A percentile compares a stretch with the other conserved stretches of the same genome.
Conservation (phyloP, 1,140 invertebrate species). For the Plectrocnemia conspersa region DNA sequence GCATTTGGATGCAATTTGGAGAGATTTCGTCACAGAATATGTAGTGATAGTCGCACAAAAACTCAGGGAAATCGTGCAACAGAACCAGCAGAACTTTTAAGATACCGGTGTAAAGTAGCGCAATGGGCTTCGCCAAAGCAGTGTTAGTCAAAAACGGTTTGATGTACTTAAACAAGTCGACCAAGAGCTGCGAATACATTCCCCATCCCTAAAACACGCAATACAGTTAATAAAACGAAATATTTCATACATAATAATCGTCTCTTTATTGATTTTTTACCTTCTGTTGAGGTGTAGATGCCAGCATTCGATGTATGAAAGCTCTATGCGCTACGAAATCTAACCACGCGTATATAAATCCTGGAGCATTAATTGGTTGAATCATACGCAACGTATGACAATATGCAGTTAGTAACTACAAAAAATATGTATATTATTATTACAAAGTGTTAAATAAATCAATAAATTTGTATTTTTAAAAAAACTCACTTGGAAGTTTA, state of each 20-base stretch:
- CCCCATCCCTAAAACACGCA: slow-evolving; percentile 61
- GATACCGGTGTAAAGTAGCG: slow-evolving; percentile 92
- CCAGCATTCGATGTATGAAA: slow-evolving; percentile 91
- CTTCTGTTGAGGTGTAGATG: slow-evolving; percentile 78
- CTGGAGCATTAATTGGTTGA: slow-evolving; percentile 89
- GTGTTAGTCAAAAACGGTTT: slow-evolving; percentile 96
- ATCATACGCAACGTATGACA: slow-evolving; percentile 91
- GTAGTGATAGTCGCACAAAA: slow-evolving; percentile 98
- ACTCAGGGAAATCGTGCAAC: slow-evolving; percentile 98
- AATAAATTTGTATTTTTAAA: slow-evolving; percentile 33
- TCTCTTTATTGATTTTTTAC: too few relatives aligned
- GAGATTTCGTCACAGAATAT: slow-evolving; percentile 99
- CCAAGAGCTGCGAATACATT: slow-evolving; percentile 85
- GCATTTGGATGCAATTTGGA: slow-evolving; percentile 98
- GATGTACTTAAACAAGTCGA: slow-evolving; percentile 95
- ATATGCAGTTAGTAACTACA: slow-evolving; percentile 72
- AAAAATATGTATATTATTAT: slow-evolving; percentile 39
- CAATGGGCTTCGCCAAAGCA: slow-evolving; percentile 88
- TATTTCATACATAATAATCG: too few relatives aligned
- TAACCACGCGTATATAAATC: slow-evolving; percentile 97
- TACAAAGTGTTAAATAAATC: slow-evolving; percentile 6
- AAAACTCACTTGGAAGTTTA: slow-evolving; percentile 68
- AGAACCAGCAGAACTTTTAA: slow-evolving; percentile 92
- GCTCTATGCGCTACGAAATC: slow-evolving; percentile 95
- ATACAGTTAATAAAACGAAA: slow-evolving; percentile 23